Conservation (phyloP, 2,113 vertebrate genomes). For the Laticauda colubrina region DNA sequence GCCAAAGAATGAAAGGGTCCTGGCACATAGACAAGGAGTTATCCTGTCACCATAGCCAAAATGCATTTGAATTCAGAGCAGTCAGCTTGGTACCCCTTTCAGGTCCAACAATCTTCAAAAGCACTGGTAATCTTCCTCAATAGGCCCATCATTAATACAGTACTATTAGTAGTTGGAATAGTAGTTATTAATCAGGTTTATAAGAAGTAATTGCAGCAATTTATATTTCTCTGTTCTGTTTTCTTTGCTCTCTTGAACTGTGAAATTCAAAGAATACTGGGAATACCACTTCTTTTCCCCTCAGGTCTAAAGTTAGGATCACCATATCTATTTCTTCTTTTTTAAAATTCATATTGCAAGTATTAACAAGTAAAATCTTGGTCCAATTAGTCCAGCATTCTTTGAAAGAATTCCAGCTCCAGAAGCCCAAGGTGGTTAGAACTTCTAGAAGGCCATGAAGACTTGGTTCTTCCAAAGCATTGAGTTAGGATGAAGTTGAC, state of each 20-base stretch:
- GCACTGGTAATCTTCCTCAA: conserved; percentile 61
- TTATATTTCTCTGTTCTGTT: conserved; percentile 30
- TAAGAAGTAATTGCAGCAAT: conserved; percentile 60
- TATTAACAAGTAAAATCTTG: not conserved
- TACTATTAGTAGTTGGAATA: conserved; percentile 38
- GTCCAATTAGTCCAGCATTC: not conserved
- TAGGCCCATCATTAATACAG: conserved; percentile 59
- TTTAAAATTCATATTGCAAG: no score
- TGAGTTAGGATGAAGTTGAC: no score
- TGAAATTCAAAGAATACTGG: not conserved
- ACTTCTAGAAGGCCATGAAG: no score
- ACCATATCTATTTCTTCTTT: not conserved
- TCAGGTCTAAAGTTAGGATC: not conserved
- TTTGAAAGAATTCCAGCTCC: not conserved
- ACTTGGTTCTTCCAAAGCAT: no score
- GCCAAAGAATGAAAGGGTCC: conserved; percentile 34
- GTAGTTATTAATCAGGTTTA: conserved; percentile 62
- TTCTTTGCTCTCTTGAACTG: not conserved
- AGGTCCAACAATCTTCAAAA: conserved; percentile 60
- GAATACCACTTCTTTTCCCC: not conserved
- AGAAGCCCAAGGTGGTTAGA: no score
- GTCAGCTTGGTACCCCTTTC: conserved; percentile 54
- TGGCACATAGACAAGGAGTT: conserved; percentile 45
- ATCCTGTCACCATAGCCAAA: conserved; percentile 68
- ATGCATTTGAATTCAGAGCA: conserved; percentile 58